Conservation (phyloP, 2,797 vertebrate genomes). For the Mycteria americana region DNA sequence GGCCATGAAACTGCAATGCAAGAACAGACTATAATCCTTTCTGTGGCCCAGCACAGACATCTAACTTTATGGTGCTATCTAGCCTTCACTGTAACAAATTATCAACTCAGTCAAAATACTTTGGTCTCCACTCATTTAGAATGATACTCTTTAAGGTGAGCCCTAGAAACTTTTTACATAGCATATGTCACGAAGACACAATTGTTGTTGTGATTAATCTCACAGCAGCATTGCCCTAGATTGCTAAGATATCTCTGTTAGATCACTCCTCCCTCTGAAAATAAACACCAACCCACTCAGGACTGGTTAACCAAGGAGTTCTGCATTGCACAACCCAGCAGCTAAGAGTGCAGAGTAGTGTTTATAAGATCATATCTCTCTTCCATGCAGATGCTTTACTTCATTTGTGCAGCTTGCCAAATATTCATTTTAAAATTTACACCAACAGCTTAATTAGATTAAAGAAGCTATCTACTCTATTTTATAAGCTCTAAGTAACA, state of each 20-base stretch:
- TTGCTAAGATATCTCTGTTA: neutral
- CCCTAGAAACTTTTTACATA: neutral
- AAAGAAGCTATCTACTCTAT: neutral
- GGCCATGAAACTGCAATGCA: neutral
- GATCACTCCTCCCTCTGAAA: neutral
- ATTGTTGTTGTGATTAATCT: neutral
- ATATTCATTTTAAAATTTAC: neutral
- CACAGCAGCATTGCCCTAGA: neutral
- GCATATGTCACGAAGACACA: neutral
- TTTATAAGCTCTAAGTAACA: neutral
- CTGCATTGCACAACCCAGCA: slow-evolving; percentile 15
- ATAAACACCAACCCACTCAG: neutral
- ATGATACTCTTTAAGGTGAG: neutral
- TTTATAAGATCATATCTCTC: neutral
- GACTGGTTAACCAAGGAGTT: neutral
- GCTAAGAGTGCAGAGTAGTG: neutral
- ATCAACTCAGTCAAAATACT: neutral
- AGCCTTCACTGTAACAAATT: neutral
- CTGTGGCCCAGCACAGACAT: neutral
- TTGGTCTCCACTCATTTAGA: neutral
- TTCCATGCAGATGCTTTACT: neutral
- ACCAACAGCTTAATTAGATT: neutral
- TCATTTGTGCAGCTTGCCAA: neutral
- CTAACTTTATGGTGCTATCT: neutral
- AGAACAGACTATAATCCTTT: neutral